Base-by-base conservation (phyloP, 2,888 invertebrate species). In the Philhelius pedissequus region DNA sequence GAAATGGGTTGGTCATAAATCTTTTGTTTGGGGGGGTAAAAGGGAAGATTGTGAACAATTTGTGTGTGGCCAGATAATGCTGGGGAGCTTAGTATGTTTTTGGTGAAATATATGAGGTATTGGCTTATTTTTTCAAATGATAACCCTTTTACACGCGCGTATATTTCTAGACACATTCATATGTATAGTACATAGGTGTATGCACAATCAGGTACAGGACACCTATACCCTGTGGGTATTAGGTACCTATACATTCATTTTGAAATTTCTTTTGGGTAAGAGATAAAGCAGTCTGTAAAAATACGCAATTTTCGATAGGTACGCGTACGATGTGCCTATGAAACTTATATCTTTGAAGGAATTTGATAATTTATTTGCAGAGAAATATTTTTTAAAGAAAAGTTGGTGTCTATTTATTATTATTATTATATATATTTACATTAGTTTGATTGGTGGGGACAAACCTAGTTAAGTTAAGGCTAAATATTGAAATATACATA, bases 21-120 rank as follows among this genome's bases (percentile, higher is more conserved):
- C 84, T 84, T 80, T 52, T 45, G 60, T 43, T 32, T 66, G 80
- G 54, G 45, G 38, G 66, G 75, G 66, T 15, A 30, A 27, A 13
- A 15, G 43, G 43, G 62, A 62, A 62, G 27, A 62, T 62, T 84
- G 80, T 66, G 84, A 84, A 84, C 84, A 84, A 84, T 84, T 84
- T 84, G 66, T 84, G 84, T 80, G 84, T 84, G 84, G 76, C 84
- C 84, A 84, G 84, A 84, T 84, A 84, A 84, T 84, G 75, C 84
- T 38, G 71, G 54, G 71, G 60, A 76, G 84, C 75, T 84, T 80
- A 84, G 84, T 66, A 60, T 60, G 64, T 64, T 80, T n/a, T 75
- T 60, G 43, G 52, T 43, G 73, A 83, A 69, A 75, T 75, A 52
- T 84, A 84, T 75, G 70, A 80, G 74, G 80, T 75, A 80, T 75